Conservation (phyloP, 2,113 vertebrate genomes). For the Callocephalon fimbriatum region DNA sequence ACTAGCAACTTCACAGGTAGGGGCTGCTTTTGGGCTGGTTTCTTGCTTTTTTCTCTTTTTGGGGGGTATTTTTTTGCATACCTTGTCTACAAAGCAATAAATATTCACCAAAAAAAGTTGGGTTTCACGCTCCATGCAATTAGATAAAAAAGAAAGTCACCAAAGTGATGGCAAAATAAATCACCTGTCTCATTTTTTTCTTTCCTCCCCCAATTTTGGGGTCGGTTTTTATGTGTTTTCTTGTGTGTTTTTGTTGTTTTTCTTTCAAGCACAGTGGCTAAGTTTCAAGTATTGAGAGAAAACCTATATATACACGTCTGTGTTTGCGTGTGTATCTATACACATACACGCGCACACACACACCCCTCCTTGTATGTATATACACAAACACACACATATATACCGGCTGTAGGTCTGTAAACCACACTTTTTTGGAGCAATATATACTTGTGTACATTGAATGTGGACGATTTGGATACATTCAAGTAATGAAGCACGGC, state of each 20-base stretch:
- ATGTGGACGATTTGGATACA: constrained; percentile 38
- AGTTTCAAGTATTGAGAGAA: constrained; percentile 80
- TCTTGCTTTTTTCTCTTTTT: background rate
- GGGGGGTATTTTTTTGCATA: background rate
- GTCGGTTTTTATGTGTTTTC: background rate
- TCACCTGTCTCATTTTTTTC: background rate
- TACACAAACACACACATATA: constrained; percentile 59
- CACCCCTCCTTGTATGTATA: constrained; percentile 3
- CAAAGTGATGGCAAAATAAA: constrained; percentile 36
- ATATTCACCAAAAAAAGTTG: constrained; percentile 62
- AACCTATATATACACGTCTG: constrained; percentile 38
- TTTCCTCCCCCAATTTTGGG: background rate
- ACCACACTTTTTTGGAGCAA: constrained; percentile 11
- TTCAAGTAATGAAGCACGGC: constrained; percentile 56
- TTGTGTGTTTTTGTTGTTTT: background rate
- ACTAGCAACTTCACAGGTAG: background rate
- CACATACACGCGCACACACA: background rate
- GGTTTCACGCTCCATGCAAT: constrained; percentile 47
- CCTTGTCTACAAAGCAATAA: constrained; percentile 73
- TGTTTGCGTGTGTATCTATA: constrained; percentile 27
- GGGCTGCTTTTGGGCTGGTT: background rate
- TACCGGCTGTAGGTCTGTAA: constrained; percentile 43
- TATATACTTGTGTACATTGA: background rate
- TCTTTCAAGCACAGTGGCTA: constrained; percentile 73
- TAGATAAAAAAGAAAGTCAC: constrained; percentile 52